These are phyloP conservation scores for Carettochelys insculpta DNA, from an alignment of 2,113 vertebrate genomes.

Conservation along the genomic window DNA sequence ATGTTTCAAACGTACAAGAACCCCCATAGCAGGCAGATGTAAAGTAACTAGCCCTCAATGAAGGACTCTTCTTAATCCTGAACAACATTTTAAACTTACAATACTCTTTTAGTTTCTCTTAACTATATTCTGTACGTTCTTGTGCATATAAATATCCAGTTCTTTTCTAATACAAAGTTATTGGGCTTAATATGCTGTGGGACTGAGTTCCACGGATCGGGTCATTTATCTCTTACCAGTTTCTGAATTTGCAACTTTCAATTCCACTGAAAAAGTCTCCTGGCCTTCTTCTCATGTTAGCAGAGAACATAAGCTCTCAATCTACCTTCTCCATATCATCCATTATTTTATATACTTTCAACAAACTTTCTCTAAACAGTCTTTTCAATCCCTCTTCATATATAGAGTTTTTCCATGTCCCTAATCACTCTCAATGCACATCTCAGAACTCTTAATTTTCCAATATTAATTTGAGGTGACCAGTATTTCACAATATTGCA, in stretches of 20 bases:
- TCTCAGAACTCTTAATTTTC: neutral
- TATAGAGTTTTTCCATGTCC: neutral
- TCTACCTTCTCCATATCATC: neutral
- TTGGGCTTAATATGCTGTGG: neutral
- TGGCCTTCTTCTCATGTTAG: neutral
- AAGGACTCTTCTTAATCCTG: neutral
- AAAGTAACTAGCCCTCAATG: neutral
- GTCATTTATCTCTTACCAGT: neutral
- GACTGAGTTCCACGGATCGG: neutral
- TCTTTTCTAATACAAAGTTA: neutral
- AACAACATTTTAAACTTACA: neutral
- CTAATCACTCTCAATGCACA: neutral
- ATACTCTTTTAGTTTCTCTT: neutral
- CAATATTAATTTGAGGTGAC: neutral
- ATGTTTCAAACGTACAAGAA: neutral
- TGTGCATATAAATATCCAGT: neutral
- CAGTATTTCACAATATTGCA: neutral
- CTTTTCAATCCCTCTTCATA: neutral
- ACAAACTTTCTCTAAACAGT: neutral
- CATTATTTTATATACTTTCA: neutral
- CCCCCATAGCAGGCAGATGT: neutral
- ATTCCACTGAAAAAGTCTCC: neutral
- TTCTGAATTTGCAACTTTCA: neutral
- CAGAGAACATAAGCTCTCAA: neutral
- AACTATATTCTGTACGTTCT: neutral